phyloP scores from a whole-genome alignment of 2,888 invertebrate genomes.

The Seladonia tumulorum region DNA sequence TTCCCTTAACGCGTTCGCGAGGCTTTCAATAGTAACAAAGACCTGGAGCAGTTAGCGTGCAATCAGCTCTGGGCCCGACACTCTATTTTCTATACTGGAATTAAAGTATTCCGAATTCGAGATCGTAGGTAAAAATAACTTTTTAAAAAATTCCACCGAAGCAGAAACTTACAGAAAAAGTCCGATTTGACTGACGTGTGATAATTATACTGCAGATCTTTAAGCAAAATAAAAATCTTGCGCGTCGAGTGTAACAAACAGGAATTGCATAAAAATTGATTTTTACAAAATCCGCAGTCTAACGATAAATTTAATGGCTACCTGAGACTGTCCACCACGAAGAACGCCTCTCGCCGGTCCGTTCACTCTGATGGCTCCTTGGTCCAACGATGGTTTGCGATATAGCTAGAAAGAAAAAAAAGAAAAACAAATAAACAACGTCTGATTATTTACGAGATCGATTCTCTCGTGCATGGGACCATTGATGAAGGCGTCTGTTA shows the following conservation, averaged over 20 bases:
- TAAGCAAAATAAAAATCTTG: neutral
- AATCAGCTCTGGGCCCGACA: too few relatives aligned
- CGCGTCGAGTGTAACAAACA: neutral
- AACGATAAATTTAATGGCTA: slow-evolving; percentile 47
- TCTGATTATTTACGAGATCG: neutral
- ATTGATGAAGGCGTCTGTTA: neutral
- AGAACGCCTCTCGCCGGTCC: slow-evolving; percentile 66
- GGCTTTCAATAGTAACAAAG: too few relatives aligned
- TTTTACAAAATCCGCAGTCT: neutral
- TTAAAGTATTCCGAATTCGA: too few relatives aligned
- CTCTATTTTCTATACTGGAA: too few relatives aligned
- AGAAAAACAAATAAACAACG: neutral
- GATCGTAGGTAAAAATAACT: too few relatives aligned
- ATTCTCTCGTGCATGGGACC: neutral
- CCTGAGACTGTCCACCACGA: slow-evolving; percentile 72
- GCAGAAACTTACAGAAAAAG: too few relatives aligned
- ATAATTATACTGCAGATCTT: too few relatives aligned
- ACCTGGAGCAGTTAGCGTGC: too few relatives aligned
- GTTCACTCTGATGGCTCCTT: slow-evolving; percentile 68
- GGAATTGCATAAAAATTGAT: neutral
- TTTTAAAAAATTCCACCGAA: too few relatives aligned
- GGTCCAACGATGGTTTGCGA: slow-evolving; percentile 73
- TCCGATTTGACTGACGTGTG: too few relatives aligned
- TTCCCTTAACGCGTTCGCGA: neutral
- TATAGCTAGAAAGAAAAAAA: slow-evolving; percentile 69